Percentiles rank a stretch among this genome's conserved stretches.
Evolutionary conservation across 1,140 invertebrate genomes (phyloP).

Genomic region (Subanguina moxae): DNA sequence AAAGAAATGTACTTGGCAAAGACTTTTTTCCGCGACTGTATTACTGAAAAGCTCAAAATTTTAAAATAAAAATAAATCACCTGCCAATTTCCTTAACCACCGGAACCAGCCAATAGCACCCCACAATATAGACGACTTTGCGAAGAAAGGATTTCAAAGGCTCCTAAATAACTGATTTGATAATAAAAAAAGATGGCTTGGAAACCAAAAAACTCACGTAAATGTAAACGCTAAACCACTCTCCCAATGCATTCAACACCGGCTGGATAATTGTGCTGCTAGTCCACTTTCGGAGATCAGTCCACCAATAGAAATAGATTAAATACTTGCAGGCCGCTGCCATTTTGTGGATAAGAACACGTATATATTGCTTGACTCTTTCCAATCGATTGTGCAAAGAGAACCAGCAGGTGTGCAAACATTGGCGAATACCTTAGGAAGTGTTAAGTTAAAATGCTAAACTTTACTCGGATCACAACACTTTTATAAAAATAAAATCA

Average conservation of each 20-base stretch:
- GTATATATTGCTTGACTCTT: constrained; percentile 6
- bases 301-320: constrained; percentile 30
- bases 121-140: constrained; percentile 47
- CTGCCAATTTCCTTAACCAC: constrained; percentile 16
- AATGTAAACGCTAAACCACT: constrained; percentile 28
- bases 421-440: constrained; percentile 20
- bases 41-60: no score
- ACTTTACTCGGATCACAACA: no score
- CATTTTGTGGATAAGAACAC: constrained; percentile 5
- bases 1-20: no score
- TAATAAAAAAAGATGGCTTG: neutral
- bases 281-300: constrained; percentile 12
- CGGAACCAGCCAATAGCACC: constrained; percentile 50
- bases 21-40: no score
- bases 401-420: constrained; percentile 21
- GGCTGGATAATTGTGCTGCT: constrained; percentile 11
- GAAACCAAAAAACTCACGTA: neutral
- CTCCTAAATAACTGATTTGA: neutral
- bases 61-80: constrained; percentile 4
- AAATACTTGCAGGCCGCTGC: constrained; percentile 8
- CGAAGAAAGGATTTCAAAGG: neutral
- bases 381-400: constrained; percentile 15
- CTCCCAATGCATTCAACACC: constrained; percentile 8
- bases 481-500: no score
- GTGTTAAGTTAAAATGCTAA: no score